A percentile compares a stretch with the other conserved stretches of the same genome.
Conservation (phyloP, 2,113 vertebrate species). For the Antennarius striatus region DNA sequence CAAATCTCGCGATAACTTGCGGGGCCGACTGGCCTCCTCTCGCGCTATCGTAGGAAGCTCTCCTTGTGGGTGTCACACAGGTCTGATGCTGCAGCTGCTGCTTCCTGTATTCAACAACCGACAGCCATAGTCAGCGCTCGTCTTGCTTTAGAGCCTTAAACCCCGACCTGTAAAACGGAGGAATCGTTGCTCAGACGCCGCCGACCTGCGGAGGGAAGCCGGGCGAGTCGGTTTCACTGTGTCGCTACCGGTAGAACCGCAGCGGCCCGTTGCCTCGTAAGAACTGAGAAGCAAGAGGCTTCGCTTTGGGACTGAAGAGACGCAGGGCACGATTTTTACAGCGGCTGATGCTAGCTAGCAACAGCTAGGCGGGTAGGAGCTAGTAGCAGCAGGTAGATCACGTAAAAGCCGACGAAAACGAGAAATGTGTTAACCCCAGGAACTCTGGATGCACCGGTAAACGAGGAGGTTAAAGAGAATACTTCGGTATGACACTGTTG, state of each 20-base stretch:
- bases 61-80: constrained; percentile 57
- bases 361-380: constrained; percentile 65
- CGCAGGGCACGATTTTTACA: constrained; percentile 48
- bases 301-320: constrained; percentile 19
- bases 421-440: constrained; percentile 21
- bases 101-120: constrained; percentile 71
- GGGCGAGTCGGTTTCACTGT: constrained; percentile 18
- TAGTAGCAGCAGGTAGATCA: constrained; percentile 58
- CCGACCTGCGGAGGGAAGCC: constrained; percentile 12
- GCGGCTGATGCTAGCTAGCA: constrained; percentile 56
- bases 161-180: constrained; percentile 16
- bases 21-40: too few relatives aligned
- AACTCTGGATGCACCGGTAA: constrained; percentile 6
- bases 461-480: not conserved
- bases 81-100: constrained; percentile 63
- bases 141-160: constrained; percentile 25
- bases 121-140: constrained; percentile 24
- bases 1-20: too few relatives aligned
- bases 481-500: constrained; percentile 23
- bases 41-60: constrained; percentile 53
- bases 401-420: constrained; percentile 1
- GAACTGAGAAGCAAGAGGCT: constrained; percentile 21
- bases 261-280: constrained; percentile 5
- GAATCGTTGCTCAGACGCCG: constrained; percentile 1
- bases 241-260: constrained; percentile 14